Conservation (phyloP, 2,113 vertebrate genomes). For the Alaudala cheleensis region DNA sequence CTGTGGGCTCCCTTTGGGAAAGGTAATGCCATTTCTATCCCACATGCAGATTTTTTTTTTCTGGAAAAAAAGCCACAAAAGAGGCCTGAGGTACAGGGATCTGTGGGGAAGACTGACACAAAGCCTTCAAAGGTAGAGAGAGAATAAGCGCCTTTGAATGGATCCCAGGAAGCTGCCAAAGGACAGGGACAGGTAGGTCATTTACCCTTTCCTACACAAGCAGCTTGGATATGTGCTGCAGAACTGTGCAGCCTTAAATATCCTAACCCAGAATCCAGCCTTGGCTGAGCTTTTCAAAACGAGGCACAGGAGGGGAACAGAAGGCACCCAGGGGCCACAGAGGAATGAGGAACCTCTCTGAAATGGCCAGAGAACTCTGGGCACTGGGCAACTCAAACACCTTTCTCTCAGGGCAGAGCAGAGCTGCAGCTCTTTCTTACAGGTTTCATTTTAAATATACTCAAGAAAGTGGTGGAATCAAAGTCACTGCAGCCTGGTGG, state of each 20-base stretch:
- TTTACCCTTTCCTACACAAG: background rate
- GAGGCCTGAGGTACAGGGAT: background rate
- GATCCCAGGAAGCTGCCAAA: background rate
- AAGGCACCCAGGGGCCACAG: background rate
- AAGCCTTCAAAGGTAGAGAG: background rate
- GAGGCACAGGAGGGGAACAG: background rate
- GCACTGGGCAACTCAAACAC: background rate
- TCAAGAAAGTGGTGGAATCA: background rate
- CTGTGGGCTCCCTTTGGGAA: background rate
- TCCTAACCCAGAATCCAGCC: background rate
- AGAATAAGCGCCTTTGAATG: background rate
- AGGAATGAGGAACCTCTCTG: background rate
- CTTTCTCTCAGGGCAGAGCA: background rate
- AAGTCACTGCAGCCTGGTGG: background rate
- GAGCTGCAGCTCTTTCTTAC: background rate
- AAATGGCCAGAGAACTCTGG: background rate
- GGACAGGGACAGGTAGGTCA: slow-evolving; percentile 32
- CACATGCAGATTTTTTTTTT: slow-evolving; percentile 19
- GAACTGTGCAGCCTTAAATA: slow-evolving; percentile 18
- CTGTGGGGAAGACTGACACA: background rate
- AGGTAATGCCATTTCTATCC: slow-evolving; percentile 10
- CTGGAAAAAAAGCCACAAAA: slow-evolving; percentile 1
- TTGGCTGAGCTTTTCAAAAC: background rate
- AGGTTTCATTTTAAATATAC: background rate
- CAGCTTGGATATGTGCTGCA: background rate